Evolutionary conservation across 2,888 invertebrate genomes (phyloP).

Genomic region (Gryllus longicercus): DNA sequence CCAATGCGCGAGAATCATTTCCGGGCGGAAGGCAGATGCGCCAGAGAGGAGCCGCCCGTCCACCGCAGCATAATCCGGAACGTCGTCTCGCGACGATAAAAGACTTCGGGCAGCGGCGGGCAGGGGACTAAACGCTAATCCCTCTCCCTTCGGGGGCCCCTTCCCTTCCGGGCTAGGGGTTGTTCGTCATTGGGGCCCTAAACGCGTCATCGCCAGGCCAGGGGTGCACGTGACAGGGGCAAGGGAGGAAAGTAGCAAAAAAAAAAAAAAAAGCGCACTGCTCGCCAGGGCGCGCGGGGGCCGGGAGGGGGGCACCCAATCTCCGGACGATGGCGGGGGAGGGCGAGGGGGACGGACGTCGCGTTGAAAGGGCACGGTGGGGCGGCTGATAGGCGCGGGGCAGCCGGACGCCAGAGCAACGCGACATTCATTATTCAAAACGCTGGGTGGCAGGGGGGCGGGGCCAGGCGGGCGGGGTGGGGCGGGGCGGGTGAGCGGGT

Average conservation of each 20-base stretch:
- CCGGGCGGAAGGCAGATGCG: not conserved
- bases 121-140: not conserved
- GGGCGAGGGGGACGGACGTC: not conserved
- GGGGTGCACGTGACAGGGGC: not conserved
- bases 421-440: constrained; percentile 7
- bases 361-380: not conserved
- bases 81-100: not conserved
- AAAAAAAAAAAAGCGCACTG: not conserved
- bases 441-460: not conserved
- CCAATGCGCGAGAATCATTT: no score
- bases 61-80: not conserved
- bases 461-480: not conserved
- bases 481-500: not conserved
- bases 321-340: not conserved
- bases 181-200: not conserved
- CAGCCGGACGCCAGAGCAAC: not conserved
- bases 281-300: not conserved
- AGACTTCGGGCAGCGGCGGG: not conserved
- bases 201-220: not conserved
- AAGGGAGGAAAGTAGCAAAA: not conserved
- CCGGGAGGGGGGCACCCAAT: not conserved
- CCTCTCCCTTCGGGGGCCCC: not conserved
- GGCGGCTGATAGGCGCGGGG: not conserved
- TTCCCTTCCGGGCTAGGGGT: not conserved
- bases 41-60: not conserved